Percentiles rank a stretch among this genome's conserved stretches.
Evolutionary conservation across 2,797 vertebrate genomes (phyloP).

Genomic region (Euphonia xanthogaster): DNA sequence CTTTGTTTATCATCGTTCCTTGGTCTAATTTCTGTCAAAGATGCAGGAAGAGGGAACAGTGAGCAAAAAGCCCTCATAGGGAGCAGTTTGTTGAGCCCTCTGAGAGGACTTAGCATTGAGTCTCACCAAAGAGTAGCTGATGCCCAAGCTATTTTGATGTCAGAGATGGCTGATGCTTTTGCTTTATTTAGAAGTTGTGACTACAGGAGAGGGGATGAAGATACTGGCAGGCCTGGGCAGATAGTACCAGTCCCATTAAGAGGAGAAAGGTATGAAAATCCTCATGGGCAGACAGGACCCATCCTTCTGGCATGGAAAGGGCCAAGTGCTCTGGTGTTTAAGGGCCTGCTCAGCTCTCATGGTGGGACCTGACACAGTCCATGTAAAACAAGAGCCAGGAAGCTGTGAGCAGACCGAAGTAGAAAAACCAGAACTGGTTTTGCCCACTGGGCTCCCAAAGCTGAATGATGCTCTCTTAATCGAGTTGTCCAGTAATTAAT

Average conservation of each 20-base stretch:
- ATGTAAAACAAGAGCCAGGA: background rate
- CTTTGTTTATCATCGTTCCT: background rate
- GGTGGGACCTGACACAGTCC: background rate
- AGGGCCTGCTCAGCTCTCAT: background rate
- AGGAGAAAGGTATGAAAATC: background rate
- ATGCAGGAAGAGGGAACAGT: background rate
- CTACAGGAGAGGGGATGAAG: background rate
- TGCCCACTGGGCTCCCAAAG: background rate
- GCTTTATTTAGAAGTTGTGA: conserved; percentile 21
- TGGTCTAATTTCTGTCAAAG: background rate
- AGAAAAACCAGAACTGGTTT: background rate
- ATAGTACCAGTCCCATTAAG: background rate
- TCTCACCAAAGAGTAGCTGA: background rate
- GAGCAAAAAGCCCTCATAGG: background rate
- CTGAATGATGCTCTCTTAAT: background rate
- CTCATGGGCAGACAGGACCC: background rate
- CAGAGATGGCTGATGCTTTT: background rate
- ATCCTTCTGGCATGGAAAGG: background rate
- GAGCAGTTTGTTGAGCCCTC: background rate
- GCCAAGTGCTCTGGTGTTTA: background rate
- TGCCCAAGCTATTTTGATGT: background rate
- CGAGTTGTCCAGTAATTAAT: background rate
- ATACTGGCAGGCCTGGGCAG: background rate
- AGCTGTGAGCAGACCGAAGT: background rate
- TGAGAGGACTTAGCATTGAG: background rate